These are phyloP conservation scores for Drosophila lacertosa DNA, from an alignment of 1,140 invertebrate genomes.

Conservation along the genomic window DNA sequence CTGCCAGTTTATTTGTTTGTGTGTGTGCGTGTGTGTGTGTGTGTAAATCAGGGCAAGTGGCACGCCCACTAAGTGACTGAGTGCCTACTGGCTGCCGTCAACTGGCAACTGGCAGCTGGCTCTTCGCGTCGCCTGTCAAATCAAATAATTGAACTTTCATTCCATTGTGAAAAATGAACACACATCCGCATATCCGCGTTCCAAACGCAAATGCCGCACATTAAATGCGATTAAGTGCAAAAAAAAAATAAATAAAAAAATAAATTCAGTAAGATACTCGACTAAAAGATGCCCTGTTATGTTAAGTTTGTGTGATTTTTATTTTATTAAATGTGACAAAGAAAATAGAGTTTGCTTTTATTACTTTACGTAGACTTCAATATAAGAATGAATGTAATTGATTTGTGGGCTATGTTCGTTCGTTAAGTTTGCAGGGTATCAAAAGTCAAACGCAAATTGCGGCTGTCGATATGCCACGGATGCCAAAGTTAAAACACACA, in stretches of 20 bases:
- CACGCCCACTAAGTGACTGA: conserved; percentile 1
- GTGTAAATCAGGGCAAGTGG: conserved; percentile 25
- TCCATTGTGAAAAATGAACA: conserved; percentile 78
- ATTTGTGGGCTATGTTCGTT: too few species aligned
- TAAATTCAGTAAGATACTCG: too few species aligned
- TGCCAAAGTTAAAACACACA: conserved; percentile 45
- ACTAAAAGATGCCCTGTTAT: not conserved
- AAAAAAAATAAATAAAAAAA: too few species aligned
- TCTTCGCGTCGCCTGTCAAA: conserved; percentile 66
- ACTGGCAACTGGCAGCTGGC: conserved; percentile 27
- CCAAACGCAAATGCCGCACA: conserved; percentile 66
- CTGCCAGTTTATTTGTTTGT: conserved; percentile 43
- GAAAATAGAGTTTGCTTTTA: too few species aligned
- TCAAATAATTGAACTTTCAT: conserved; percentile 81
- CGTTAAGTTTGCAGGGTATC: conserved; percentile 2
- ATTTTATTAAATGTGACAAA: too few species aligned
- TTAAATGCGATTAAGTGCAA: conserved; percentile 74
- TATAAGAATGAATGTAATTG: too few species aligned
- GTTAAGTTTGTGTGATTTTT: too few species aligned
- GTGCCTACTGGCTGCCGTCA: conserved; percentile 3
- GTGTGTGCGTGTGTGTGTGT: conserved; percentile 4
- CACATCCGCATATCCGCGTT: conserved; percentile 35
- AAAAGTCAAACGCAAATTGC: not conserved
- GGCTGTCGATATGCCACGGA: conserved; percentile 55
- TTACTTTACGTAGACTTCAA: too few species aligned